A percentile compares a stretch with the other conserved stretches of the same genome.
Conservation (phyloP, 2,888 invertebrate species). For the Ophion obscuratus region DNA sequence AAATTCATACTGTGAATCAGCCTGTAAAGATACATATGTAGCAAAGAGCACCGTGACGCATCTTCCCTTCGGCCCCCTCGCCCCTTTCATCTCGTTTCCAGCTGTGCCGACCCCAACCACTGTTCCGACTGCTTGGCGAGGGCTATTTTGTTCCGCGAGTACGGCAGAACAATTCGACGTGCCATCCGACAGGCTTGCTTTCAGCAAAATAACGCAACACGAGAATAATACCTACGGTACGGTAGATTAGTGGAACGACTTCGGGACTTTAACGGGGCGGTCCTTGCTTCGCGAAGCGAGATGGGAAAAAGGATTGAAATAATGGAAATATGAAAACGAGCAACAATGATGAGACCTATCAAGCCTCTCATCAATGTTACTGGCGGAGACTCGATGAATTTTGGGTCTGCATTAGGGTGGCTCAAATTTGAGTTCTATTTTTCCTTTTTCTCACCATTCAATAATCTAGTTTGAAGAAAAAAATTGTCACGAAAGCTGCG, state of each 20-base stretch:
- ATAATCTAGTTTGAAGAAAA: no score
- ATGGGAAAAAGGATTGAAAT: background rate
- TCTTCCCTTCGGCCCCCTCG: background rate
- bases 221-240: constrained; percentile 35
- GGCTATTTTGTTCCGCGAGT: constrained; percentile 36
- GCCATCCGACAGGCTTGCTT: constrained; percentile 19
- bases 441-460: no score
- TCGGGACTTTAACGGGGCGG: constrained; percentile 19
- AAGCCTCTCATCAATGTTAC: no score
- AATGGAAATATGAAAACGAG: constrained; percentile 11
- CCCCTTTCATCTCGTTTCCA: constrained; percentile 29
- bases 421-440: no score
- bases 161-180: constrained; percentile 31
- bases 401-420: no score
- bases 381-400: no score
- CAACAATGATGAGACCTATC: background rate
- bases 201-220: constrained; percentile 35
- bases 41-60: background rate
- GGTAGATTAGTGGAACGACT: constrained; percentile 43
- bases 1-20: background rate
- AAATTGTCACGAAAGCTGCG: no score
- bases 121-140: constrained; percentile 19
- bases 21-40: background rate
- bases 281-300: constrained; percentile 7
- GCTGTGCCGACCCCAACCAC: constrained; percentile 6